Evolutionary conservation across 2,888 invertebrate genomes (phyloP).

Genomic region (Caenorhabditis sp.): DNA sequence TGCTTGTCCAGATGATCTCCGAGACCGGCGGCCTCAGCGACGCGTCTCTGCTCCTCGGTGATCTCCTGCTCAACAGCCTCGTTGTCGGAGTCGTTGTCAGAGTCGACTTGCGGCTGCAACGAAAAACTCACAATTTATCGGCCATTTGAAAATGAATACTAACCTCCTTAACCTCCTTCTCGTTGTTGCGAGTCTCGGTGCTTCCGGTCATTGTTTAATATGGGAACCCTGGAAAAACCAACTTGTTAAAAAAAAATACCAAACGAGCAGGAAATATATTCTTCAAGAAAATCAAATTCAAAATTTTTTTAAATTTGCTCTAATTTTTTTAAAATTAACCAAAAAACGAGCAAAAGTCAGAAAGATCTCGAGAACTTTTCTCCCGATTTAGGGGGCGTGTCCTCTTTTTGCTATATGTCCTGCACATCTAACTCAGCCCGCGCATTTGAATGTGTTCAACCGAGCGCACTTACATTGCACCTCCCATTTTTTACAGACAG

Average conservation of each 20-base stretch:
- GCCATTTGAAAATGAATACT: neutral
- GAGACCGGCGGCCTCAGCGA: conserved; percentile 80
- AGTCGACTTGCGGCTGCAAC: conserved; percentile 61
- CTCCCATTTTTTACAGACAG: too few species aligned
- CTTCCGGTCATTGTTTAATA: conserved; percentile 62
- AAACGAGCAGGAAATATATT: too few species aligned
- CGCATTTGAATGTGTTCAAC: conserved; percentile 18
- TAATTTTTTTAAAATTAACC: neutral
- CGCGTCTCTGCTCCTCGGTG: conserved; percentile 79
- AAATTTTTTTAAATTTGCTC: too few species aligned
- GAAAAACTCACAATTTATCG: conserved; percentile 15
- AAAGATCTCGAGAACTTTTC: conserved; percentile 13
- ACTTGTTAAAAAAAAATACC: too few species aligned
- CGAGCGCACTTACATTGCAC: conserved; percentile 21
- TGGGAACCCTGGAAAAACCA: conserved; percentile 40
- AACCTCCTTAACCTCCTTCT: conserved; percentile 63
- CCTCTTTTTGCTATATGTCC: conserved; percentile 22
- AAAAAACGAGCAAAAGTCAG: conserved; percentile 21
- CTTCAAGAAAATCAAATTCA: neutral
- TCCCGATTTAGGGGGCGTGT: neutral
- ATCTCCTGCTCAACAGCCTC: conserved; percentile 77
- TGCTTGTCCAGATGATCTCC: conserved; percentile 80
- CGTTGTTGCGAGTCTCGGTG: conserved; percentile 63
- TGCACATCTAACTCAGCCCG: conserved; percentile 57
- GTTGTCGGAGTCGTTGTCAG: conserved; percentile 69